Evolutionary conservation across 2,113 vertebrate species (phyloP), one percentile per base, ranked within the genome.

Genomic region (Nanorana parkeri): DNA sequence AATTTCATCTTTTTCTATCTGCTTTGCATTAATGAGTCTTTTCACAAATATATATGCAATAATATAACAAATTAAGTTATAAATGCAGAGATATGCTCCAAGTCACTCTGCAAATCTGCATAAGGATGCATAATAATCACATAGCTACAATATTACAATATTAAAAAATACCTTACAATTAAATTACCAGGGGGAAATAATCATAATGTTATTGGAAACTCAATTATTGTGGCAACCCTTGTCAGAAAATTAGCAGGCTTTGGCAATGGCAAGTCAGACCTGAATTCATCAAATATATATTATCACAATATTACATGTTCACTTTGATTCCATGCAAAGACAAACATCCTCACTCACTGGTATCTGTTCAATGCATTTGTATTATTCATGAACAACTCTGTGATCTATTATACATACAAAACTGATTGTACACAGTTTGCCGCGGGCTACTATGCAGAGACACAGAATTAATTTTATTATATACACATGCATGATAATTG

Each of bases 181-280:
- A 95, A 99, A 98, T 99, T 99, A 98, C 96, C 95, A 94, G 95
- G 97, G 95, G 95, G 92, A 94, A 98, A 99, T 98, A 97, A 98
- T 99, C 97, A 96, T 98, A 98, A 99, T 97, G 96, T 98, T 98
- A 99, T 99, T 99, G 97, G 95, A 98, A 99, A 99, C 96, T 98
- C 96, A 98, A 99, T 99, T 99, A 98, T 91, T 90, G 93, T 96
- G 94, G 95, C 96, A 96, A 97, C 95, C 96, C 94, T 94, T 97
- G 96, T 97, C 91, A 88, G 95, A 94, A 96, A 98, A 99, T 99
- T 98, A 98, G 97, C 96, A 96, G 94, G 96, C 95, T 94, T 95
- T 97, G 95, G 96, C 96, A 95, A 96, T 97, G 94, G 95, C 95
- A 94, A 98, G 96, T 96, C 96, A 95, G 94, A 94, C 95, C 95